phyloP scores from a whole-genome alignment of 2,888 invertebrate genomes.

The Hybos culiciformis region DNA sequence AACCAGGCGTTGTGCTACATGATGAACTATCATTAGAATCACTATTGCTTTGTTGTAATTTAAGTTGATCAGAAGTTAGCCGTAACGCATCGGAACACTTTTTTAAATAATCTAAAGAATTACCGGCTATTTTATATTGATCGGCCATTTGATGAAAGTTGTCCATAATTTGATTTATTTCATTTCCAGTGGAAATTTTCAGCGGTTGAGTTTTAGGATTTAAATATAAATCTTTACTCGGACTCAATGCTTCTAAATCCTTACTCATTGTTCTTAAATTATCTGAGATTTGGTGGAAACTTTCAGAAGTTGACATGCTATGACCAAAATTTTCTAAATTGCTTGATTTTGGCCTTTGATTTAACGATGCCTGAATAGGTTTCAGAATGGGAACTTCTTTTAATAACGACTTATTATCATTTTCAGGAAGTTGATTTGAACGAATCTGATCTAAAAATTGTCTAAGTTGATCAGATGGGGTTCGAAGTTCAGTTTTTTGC shows the following conservation, averaged over 20 bases:
- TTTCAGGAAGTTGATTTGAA: constrained; percentile 33
- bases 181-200: constrained; percentile 13
- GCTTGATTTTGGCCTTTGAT: constrained; percentile 8
- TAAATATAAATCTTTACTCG: constrained; percentile 22
- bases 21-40: constrained; percentile 31
- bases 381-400: neutral
- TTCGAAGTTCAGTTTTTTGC: constrained; percentile 20
- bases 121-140: constrained; percentile 33
- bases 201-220: constrained; percentile 11
- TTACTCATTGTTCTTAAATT: constrained; percentile 34
- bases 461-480: constrained; percentile 35
- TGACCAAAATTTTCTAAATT: constrained; percentile 17
- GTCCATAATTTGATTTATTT: constrained; percentile 34
- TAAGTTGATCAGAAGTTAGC: constrained; percentile 31
- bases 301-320: constrained; percentile 30
- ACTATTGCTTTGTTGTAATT: constrained; percentile 19
- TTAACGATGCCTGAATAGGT: constrained; percentile 5
- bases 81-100: constrained; percentile 35
- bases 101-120: constrained; percentile 34
- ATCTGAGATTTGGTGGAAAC: constrained; percentile 35
- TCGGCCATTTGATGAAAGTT: constrained; percentile 35
- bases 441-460: constrained; percentile 35
- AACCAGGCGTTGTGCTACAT: constrained; percentile 42
- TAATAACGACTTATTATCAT: constrained; percentile 24
- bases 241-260: constrained; percentile 32